phyloP scores from a whole-genome alignment of 2,113 vertebrate genomes.

The Mola mola region DNA sequence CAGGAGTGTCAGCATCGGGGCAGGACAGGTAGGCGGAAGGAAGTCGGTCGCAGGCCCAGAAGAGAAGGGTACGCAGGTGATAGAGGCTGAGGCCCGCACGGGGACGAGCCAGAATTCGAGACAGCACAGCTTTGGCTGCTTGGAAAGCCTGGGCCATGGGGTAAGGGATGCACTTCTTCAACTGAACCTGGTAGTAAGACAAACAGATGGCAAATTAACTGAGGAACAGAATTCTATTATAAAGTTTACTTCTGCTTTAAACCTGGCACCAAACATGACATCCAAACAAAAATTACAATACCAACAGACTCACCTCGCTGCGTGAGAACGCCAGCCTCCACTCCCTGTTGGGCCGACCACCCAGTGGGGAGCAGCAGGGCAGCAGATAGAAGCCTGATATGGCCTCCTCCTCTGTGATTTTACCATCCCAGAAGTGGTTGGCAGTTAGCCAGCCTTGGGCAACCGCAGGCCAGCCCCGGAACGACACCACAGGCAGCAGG shows the following conservation, averaged over 20 bases:
- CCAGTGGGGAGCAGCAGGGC: slow-evolving; percentile 81
- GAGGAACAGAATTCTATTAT: background rate
- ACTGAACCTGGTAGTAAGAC: slow-evolving; percentile 75
- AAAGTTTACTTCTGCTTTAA: background rate
- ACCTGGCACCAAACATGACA: background rate
- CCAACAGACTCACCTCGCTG: slow-evolving; percentile 85
- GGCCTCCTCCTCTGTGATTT: slow-evolving; percentile 84
- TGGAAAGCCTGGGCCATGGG: slow-evolving; percentile 87
- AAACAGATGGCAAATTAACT: background rate
- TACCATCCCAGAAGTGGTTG: slow-evolving; percentile 90
- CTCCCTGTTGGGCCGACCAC: slow-evolving; percentile 80
- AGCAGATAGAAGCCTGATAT: slow-evolving; percentile 88
- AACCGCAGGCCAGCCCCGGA: slow-evolving; percentile 86
- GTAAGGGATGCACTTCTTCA: slow-evolving; percentile 86
- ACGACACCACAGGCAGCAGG: slow-evolving; percentile 86
- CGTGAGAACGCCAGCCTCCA: slow-evolving; percentile 89
- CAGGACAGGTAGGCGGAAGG: slow-evolving; percentile 82
- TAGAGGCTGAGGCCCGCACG: slow-evolving; percentile 84
- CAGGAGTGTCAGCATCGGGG: slow-evolving; percentile 78
- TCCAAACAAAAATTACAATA: too few species aligned
- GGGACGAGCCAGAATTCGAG: slow-evolving; percentile 83
- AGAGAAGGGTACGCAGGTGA: slow-evolving; percentile 86
- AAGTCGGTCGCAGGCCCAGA: slow-evolving; percentile 90
- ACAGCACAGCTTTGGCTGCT: slow-evolving; percentile 84
- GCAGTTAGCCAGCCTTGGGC: slow-evolving; percentile 85